Conservation (phyloP, 2,113 vertebrate species). For the Pardalotus punctatus region DNA sequence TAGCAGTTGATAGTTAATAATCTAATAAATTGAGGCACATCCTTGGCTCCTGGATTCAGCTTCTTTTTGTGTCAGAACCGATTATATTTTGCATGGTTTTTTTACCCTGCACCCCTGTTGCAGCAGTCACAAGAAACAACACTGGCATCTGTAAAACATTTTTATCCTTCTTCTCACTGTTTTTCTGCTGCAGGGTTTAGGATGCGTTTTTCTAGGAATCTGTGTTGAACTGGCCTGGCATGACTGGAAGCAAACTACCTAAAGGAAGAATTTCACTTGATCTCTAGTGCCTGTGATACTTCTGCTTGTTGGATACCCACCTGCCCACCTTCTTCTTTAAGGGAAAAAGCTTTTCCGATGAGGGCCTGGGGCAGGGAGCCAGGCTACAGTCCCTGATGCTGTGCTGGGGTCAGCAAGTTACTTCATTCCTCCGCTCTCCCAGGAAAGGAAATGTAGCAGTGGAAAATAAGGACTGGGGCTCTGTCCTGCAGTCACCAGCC, state of each 20-base stretch:
- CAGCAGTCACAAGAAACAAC: not conserved
- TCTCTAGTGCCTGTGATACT: not conserved
- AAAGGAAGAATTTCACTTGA: not conserved
- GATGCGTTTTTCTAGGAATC: not conserved
- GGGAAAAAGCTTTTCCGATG: not conserved
- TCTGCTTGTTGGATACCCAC: not conserved
- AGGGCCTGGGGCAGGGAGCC: not conserved
- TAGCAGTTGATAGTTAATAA: not conserved
- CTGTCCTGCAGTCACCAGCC: not conserved
- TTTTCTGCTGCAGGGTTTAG: not conserved
- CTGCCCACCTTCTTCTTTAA: not conserved
- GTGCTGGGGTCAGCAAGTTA: not conserved
- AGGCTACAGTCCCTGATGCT: not conserved
- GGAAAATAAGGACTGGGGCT: not conserved
- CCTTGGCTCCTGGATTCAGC: not conserved
- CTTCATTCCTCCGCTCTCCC: not conserved
- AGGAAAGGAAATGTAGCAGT: not conserved
- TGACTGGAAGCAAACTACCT: not conserved
- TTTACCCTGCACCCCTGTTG: not conserved
- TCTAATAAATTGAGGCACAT: not conserved
- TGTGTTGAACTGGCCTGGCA: not conserved
- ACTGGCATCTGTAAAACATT: not conserved
- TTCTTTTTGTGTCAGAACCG: not conserved
- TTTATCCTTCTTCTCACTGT: not conserved
- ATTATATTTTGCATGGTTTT: not conserved